Conservation (phyloP, 2,113 vertebrate genomes). For the Atrichornis clamosus region DNA sequence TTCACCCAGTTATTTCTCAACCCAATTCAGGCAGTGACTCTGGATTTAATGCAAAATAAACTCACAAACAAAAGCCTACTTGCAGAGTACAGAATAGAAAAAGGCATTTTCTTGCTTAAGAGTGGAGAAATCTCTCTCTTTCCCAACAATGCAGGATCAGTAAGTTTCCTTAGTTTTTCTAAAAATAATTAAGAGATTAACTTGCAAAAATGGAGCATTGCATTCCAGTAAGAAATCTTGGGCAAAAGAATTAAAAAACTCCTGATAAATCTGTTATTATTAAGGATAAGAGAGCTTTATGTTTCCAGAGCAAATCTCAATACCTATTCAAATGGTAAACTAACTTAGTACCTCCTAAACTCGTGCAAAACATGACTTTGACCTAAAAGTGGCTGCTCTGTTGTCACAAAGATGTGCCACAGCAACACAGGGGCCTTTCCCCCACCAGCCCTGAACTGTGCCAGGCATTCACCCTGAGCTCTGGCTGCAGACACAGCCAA, state of each 20-base stretch:
- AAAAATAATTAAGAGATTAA: background rate
- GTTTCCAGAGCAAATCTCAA: background rate
- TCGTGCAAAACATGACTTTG: background rate
- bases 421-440: rapidly evolving
- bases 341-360: background rate
- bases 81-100: background rate
- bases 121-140: background rate
- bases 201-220: background rate
- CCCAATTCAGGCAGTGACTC: background rate
- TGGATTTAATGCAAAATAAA: background rate
- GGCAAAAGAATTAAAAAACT: background rate
- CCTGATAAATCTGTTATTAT: background rate
- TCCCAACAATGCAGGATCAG: background rate
- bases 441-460: background rate
- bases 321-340: background rate
- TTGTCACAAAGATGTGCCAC: background rate
- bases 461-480: background rate
- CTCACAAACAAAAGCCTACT: background rate
- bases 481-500: background rate
- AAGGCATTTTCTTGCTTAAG: background rate
- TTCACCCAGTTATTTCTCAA: background rate
- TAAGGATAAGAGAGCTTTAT: background rate
- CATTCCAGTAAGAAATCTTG: background rate
- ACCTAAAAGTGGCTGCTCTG: background rate
- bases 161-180: background rate